phyloP scores from a whole-genome alignment of 2,888 invertebrate genomes.

The Cabera pusaria region DNA sequence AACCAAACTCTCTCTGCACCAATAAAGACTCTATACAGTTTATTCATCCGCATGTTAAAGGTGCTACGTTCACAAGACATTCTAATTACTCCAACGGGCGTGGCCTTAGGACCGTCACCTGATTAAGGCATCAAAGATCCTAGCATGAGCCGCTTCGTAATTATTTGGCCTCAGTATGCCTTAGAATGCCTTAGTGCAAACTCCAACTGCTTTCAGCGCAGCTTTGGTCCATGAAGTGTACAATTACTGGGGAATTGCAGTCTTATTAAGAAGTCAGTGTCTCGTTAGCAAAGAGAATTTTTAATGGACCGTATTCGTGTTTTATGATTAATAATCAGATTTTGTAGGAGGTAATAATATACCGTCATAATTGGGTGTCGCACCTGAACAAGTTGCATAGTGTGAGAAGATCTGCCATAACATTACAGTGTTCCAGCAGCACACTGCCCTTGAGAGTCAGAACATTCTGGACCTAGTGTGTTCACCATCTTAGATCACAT shows the following conservation, averaged over 20 bases:
- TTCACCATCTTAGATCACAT: too few relatives aligned
- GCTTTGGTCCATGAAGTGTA: conserved; percentile 30
- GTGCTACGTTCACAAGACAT: conserved; percentile 50
- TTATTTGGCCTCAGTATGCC: conserved; percentile 56
- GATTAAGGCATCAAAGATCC: conserved; percentile 73
- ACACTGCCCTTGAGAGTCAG: too few relatives aligned
- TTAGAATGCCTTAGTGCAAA: conserved; percentile 26
- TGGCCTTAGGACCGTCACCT: conserved; percentile 57
- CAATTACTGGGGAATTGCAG: conserved; percentile 22
- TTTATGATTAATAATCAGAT: too few relatives aligned
- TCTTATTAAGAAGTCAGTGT: conserved; percentile 18
- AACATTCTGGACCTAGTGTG: too few relatives aligned
- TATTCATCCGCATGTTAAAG: conserved; percentile 35
- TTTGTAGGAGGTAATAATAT: too few relatives aligned
- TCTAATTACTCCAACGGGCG: conserved; percentile 69
- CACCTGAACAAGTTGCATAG: too few relatives aligned
- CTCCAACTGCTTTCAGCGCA: conserved; percentile 9
- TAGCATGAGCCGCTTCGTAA: conserved; percentile 52
- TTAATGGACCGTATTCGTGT: conserved; percentile 18
- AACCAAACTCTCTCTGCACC: conserved; percentile 8
- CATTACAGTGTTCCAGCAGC: too few relatives aligned
- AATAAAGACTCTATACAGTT: conserved; percentile 1
- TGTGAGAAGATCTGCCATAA: too few relatives aligned
- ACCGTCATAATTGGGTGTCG: too few relatives aligned
- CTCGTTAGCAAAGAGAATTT: conserved; percentile 25